Evolutionary conservation across 1,140 invertebrate genomes (phyloP), one percentile per base, ranked within the genome.

Genomic region (Goniozus legneri): DNA sequence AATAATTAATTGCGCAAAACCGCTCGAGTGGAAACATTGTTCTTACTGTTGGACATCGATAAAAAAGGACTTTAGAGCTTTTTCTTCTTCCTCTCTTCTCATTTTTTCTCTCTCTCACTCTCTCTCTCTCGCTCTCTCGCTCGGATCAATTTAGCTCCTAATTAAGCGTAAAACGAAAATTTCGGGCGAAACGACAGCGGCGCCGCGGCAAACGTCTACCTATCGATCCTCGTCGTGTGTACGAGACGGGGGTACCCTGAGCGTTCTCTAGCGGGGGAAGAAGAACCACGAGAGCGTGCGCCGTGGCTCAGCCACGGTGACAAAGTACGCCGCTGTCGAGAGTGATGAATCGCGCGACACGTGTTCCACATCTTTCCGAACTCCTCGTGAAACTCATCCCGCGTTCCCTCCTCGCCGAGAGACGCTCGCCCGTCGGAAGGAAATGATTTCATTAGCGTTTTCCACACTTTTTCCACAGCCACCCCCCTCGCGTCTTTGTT

Each of bases 261-360:
- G n/a, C n/a, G n/a, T n/a, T n/a, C n/a, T n/a, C n/a, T n/a, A n/a
- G n/a, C n/a, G n/a, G n/a, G n/a, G n/a, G n/a, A n/a, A n/a, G n/a
- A n/a, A n/a, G n/a, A n/a, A n/a, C n/a, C n/a, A n/a, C n/a, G 50
- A 50, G 54, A 56, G 60, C 56, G 63, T 62, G 60, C 10, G 24
- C 10, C 24, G 24, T 27, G 24, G 4, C 24, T 10, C 24, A 52
- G 52, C 46, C 14, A 22, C 44, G 43, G 35, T 65, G 58, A 65
- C 63, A 63, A 65, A 65, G 47, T 65, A 51, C 55, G 30, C 37
- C 30, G 18, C 42, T 37, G 39, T 34, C 48, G 21, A 13, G 48
- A 44, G 47, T 56, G 47, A 63, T 62, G 51, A 54, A 62, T 62
- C 51, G 50, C 44, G 45, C 35, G 55, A 60, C 62, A 62, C 60